Base-by-base conservation (phyloP, 1,140 invertebrate species). In the Cydia pomonella region DNA sequence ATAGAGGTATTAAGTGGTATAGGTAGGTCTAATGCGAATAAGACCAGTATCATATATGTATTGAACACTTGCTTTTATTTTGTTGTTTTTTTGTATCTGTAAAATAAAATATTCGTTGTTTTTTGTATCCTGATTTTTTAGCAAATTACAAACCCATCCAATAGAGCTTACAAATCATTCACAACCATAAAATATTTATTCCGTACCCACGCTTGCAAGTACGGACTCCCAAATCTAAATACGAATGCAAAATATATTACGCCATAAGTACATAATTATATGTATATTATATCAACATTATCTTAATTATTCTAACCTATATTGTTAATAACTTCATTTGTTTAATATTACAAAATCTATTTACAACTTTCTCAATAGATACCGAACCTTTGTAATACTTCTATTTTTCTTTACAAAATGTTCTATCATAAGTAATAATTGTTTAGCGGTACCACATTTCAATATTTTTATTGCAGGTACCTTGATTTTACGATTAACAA, bases 341-440 rank as follows among this genome's bases (percentile, higher is more conserved):
- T n/a, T 21, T 69, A 41, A 69, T 41, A 77, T 77, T 79, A 78
- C 75, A 82, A 82, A 79, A 80, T 74, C 73, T 82, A 82, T 82
- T 38, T 82, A 82, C 73, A 82, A 74, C 29, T 75, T 50, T 76
- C 62, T 75, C 27, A 76, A 33, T n/a, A 69, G n/a, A 38, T 33
- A 69, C 23, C 16, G 21, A 69, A 69, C 64, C 29, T 29, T 69
- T 69, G 18, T 59, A 59, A 59, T 59, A 59, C 53, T 59, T 59
- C 21, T 59, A 59, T 2, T 59, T 50, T 25, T n/a, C 25, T 38
- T 69, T 18, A 69, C 29, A 23, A 59, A 59, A 59, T 59, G 4
- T 23, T 59, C 27, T 29, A 64, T 13, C 21, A 12, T 63, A 63
- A 12, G 53, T 59, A 62, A 10, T 12, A 44, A 23, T 59, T 23